Evolutionary conservation across 2,888 invertebrate species (phyloP), one percentile per base, ranked within the genome.

Genomic region (Ophion ventricosus): DNA sequence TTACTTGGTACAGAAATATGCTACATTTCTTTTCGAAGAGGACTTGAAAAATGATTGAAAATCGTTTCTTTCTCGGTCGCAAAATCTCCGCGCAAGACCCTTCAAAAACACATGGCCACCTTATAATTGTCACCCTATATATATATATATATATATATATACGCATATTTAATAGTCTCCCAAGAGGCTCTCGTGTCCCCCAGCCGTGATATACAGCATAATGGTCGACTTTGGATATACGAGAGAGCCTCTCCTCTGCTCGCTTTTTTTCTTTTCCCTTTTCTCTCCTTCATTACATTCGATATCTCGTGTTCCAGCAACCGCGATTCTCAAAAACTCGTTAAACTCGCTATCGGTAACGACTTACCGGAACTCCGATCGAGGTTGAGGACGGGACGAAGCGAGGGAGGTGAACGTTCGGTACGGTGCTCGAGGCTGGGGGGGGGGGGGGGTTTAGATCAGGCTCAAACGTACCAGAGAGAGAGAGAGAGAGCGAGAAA

Each of bases 291-390:
- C 73, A 43, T 84, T 73, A 67, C 77, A 80, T 81, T 80, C 82
- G 85, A 85, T 84, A 86, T 85, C 82, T 85, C 81, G 77, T 67
- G 73, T 87, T 85, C 76, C 82, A 84, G 76, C 85, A 78, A 87
- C 64, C 75, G 84, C 86, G 83, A 77, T 87, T 87, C 86, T 80
- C 83, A 78, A 87, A 87, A 87, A 87, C 83, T 87, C 86, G 83
- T 87, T 87, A 87, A 86, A 84, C 85, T 85, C 77, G 80, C 84
- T 87, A 87, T 87, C 86, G 86, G 85, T 87, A 87, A 87, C 86
- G 86, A 87, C 86, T 87, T 87, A 80, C 86, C 80, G 85, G 87
- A 86, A 87, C 82, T 82, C 84, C 70, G 76, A 72, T 77, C 82
- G 84, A 59, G 78, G 80, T 74, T 80, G 85, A 40, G 74, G 77